phyloP scores from a whole-genome alignment of 1,140 invertebrate species.

The Orussus abietinus region DNA sequence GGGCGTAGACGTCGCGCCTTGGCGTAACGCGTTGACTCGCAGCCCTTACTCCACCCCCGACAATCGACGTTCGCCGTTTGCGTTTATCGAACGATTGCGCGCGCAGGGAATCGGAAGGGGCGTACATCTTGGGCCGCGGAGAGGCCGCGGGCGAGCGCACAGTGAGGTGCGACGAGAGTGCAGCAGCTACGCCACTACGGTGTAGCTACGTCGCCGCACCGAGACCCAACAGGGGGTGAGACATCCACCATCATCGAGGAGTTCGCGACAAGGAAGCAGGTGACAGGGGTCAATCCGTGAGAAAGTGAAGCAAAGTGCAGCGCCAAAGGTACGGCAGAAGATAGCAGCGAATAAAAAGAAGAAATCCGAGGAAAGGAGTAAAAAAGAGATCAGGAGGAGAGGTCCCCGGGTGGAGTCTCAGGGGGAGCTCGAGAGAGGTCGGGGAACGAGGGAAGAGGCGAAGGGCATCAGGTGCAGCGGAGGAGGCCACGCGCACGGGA shows the following conservation, averaged over 20 bases:
- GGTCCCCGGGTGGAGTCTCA: background rate
- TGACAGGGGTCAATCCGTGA: constrained; percentile 12
- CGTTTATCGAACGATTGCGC: constrained; percentile 54
- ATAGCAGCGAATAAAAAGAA: background rate
- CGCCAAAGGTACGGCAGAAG: constrained; percentile 6
- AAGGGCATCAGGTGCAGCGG: no score
- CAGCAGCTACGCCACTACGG: constrained; percentile 11
- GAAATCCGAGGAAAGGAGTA: background rate
- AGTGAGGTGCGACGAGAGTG: constrained; percentile 20
- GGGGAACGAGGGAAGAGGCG: background rate
- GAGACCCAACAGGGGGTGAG: background rate
- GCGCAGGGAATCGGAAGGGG: constrained; percentile 37
- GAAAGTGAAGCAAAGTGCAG: background rate
- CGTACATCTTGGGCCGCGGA: constrained; percentile 30
- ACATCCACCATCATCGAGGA: constrained; percentile 20
- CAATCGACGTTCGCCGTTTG: constrained; percentile 43
- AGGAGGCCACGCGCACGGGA: no score
- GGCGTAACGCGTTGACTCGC: no score
- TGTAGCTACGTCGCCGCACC: background rate
- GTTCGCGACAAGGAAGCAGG: constrained; percentile 9
- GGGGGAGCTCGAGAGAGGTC: no score
- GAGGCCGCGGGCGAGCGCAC: constrained; percentile 24
- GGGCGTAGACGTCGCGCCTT: no score
- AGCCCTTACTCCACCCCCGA: constrained; percentile 28
- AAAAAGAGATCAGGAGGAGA: constrained; percentile 9